Conservation (phyloP, 1,140 invertebrate genomes). For the Neodiprion lecontei region DNA sequence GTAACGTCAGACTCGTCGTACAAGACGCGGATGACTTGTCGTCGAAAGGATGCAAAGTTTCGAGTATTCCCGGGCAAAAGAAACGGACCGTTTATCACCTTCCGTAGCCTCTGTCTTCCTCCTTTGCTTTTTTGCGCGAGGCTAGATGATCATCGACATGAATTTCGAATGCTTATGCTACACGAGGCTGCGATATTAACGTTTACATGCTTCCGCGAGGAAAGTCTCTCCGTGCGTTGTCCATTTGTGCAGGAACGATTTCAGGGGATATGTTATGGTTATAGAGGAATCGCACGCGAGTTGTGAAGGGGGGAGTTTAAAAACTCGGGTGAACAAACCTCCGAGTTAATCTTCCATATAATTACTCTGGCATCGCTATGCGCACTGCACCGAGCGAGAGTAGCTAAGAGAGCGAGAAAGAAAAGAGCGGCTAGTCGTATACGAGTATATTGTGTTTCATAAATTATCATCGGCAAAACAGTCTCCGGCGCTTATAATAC, state of each 20-base stretch:
- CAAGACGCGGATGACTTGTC: too few relatives aligned
- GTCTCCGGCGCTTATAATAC: not conserved
- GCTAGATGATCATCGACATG: too few relatives aligned
- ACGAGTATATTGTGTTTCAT: not conserved
- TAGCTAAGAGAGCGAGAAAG: too few relatives aligned
- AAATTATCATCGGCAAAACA: slow-evolving; percentile 4
- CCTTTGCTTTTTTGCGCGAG: not conserved
- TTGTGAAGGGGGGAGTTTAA: not conserved
- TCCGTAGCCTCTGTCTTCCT: not conserved
- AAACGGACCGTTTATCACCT: not conserved
- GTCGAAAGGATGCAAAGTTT: too few relatives aligned
- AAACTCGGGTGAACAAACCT: not conserved
- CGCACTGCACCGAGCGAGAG: too few relatives aligned
- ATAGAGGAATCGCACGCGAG: not conserved
- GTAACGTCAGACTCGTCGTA: not conserved
- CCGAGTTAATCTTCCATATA: slow-evolving; percentile 2
- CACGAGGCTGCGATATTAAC: too few relatives aligned
- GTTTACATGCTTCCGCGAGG: too few relatives aligned
- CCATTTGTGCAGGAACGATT: too few relatives aligned
- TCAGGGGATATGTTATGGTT: not conserved
- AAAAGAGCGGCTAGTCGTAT: not conserved
- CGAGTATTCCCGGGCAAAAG: too few relatives aligned
- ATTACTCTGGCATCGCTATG: not conserved
- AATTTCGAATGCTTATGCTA: too few relatives aligned
- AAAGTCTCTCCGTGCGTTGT: too few relatives aligned